A percentile compares a stretch with the other conserved stretches of the same genome.
phyloP scores from a whole-genome alignment of 2,888 invertebrate genomes.

The Embidobia sp. region DNA sequence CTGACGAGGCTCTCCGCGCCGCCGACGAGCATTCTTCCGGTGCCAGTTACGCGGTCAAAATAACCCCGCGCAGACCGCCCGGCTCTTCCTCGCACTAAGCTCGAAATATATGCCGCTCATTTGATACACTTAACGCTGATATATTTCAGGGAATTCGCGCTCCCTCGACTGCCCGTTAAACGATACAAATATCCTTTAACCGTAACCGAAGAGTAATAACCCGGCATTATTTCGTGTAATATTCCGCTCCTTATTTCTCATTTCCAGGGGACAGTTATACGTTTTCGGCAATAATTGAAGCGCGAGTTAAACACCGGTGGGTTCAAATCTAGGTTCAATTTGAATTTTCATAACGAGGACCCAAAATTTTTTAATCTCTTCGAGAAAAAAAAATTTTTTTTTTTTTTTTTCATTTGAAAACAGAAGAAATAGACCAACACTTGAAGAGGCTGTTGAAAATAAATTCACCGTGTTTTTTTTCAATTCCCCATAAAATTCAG shows the following conservation, averaged over 20 bases:
- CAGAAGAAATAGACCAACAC: no score
- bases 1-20: slow-evolving; percentile 63
- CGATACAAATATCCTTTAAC: slow-evolving; percentile 55
- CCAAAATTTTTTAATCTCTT: no score
- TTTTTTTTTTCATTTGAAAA: no score
- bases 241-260: slow-evolving; percentile 38
- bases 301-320: no score
- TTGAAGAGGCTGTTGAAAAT: no score
- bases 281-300: slow-evolving; percentile 19
- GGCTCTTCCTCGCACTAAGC: slow-evolving; percentile 33
- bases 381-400: no score
- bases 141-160: slow-evolving; percentile 41
- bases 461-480: no score
- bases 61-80: no score
- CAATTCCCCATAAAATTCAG: no score
- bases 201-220: slow-evolving; percentile 52
- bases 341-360: no score
- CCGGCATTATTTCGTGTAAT: slow-evolving; percentile 20
- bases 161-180: slow-evolving; percentile 18
- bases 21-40: slow-evolving; percentile 56
- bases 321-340: no score
- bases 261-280: slow-evolving; percentile 20
- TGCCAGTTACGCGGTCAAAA: slow-evolving; percentile 68
- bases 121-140: slow-evolving; percentile 56
- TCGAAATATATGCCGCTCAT: slow-evolving; percentile 53